Conservation (phyloP, 2,797 vertebrate species). For the Acanthurus lineatus region DNA sequence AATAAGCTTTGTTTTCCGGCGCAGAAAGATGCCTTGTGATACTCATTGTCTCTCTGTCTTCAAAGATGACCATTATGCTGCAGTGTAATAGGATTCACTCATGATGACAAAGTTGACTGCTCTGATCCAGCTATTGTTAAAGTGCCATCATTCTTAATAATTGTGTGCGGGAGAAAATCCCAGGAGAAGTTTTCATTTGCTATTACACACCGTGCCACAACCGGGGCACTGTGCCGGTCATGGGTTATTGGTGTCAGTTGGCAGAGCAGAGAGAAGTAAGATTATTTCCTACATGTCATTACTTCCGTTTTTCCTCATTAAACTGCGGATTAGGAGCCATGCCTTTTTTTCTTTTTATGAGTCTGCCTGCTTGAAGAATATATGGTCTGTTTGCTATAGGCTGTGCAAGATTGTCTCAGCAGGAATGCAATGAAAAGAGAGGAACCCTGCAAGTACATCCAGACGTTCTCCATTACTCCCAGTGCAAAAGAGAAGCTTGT, state of each 20-base stretch:
- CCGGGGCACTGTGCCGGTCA: constrained; percentile 39
- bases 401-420: constrained; percentile 50
- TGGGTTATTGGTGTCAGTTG: constrained; percentile 65
- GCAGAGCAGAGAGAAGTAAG: constrained; percentile 44
- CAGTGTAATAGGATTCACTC: constrained; percentile 70
- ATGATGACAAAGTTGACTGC: constrained; percentile 69
- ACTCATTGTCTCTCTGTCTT: constrained; percentile 47
- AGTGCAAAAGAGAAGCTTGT: constrained; percentile 65
- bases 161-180: constrained; percentile 55
- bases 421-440: constrained; percentile 56
- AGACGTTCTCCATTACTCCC: constrained; percentile 63
- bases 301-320: constrained; percentile 69
- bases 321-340: constrained; percentile 59
- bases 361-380: constrained; percentile 57
- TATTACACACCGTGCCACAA: constrained; percentile 44
- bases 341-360: constrained; percentile 59
- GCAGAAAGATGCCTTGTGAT: constrained; percentile 69
- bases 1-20: constrained; percentile 75
- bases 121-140: constrained; percentile 68
- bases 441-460: constrained; percentile 50
- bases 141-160: constrained; percentile 77
- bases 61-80: constrained; percentile 71
- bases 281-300: constrained; percentile 55
- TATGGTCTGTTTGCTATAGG: constrained; percentile 46
- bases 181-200: constrained; percentile 53